Evolutionary conservation across 2,797 vertebrate species (phyloP).

Genomic region (Florisuga fusca): DNA sequence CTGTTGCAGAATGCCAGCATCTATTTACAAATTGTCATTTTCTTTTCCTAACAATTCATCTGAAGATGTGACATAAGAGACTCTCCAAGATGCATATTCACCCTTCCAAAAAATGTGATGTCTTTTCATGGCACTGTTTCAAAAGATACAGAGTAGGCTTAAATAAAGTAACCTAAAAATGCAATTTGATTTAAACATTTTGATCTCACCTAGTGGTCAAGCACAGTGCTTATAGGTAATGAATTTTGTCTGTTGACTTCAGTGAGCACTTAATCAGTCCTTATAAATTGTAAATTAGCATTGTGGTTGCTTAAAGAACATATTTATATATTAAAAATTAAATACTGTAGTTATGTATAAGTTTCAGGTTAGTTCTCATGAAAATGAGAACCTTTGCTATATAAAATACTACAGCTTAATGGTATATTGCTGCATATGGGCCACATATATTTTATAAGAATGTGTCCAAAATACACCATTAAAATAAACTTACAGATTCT

Average conservation of each 20-base stretch:
- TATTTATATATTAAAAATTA: neutral
- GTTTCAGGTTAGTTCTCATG: neutral
- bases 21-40: conserved; percentile 23
- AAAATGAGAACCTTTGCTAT: neutral
- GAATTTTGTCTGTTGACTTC: neutral
- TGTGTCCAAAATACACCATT: neutral
- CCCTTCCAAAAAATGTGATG: neutral
- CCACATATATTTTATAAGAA: neutral
- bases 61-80: neutral
- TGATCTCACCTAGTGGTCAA: neutral
- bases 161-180: neutral
- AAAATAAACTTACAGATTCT: neutral
- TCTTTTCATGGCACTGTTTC: neutral
- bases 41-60: conserved; percentile 2
- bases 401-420: neutral
- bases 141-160: neutral
- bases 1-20: neutral
- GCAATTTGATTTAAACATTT: neutral
- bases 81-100: neutral
- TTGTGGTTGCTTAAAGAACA: neutral
- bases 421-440: neutral
- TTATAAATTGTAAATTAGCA: neutral
- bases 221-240: neutral
- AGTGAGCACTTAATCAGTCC: neutral
- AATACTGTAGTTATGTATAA: neutral